Evolutionary conservation across 2,113 vertebrate species (phyloP).

Genomic region (Stegostoma tigrinum): DNA sequence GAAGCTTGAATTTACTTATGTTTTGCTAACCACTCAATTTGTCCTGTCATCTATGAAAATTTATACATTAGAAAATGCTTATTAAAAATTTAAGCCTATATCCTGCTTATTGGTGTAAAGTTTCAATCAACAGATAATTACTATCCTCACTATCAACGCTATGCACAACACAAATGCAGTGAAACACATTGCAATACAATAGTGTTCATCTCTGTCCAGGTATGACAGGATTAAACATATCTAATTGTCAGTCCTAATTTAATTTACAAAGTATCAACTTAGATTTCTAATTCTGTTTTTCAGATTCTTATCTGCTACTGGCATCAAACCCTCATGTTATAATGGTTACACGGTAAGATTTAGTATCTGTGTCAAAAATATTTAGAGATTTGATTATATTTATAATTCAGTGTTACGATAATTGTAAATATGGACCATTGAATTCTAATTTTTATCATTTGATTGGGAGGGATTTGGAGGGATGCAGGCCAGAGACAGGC

Average conservation of each 20-base stretch:
- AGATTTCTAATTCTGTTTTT: not conserved
- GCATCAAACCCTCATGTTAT: conserved; percentile 36
- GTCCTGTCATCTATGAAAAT: no score
- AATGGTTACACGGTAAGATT: conserved; percentile 39
- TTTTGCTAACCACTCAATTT: no score
- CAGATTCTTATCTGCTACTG: conserved; percentile 35
- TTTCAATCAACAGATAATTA: not conserved
- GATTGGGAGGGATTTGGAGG: no score
- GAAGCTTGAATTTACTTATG: no score
- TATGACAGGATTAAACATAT: not conserved
- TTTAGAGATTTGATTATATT: not conserved
- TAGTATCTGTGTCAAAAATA: not conserved
- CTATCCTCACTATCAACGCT: not conserved
- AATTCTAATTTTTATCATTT: no score
- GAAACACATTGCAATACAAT: not conserved
- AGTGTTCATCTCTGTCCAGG: not conserved
- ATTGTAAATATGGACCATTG: no score
- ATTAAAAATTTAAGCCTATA: not conserved
- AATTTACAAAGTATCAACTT: conserved; percentile 1
- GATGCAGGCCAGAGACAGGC: no score
- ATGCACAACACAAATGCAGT: not conserved
- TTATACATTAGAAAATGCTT: not conserved
- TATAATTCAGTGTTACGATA: not conserved
- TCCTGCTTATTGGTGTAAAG: not conserved
- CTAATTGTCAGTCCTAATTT: not conserved